A percentile compares a stretch with the other conserved stretches of the same genome.
phyloP scores from a whole-genome alignment of 2,888 invertebrate species.

The Stictocephala bisonia region DNA sequence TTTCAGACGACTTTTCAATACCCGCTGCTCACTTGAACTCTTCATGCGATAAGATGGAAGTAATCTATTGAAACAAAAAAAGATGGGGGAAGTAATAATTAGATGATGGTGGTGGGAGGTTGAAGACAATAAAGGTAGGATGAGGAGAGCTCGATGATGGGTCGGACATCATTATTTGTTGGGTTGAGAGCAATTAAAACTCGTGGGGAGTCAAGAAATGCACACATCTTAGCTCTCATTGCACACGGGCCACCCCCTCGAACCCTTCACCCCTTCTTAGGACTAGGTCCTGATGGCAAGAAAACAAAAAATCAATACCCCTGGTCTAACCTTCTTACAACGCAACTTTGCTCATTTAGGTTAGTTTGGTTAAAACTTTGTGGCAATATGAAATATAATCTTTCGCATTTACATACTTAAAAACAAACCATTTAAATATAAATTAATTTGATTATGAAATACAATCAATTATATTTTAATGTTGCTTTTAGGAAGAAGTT shows the following conservation, averaged over 20 bases:
- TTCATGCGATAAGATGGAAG: slow-evolving; percentile 1
- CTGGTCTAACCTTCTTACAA: no score
- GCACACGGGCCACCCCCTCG: no score
- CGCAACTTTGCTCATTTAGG: no score
- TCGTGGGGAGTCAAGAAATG: slow-evolving; percentile 41
- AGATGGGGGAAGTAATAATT: slow-evolving; percentile 35
- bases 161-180: slow-evolving; percentile 43
- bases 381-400: no score
- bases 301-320: no score
- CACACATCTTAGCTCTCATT: slow-evolving; percentile 31
- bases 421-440: no score
- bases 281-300: not conserved
- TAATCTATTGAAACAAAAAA: slow-evolving; percentile 29
- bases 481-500: no score
- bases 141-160: not conserved
- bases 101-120: slow-evolving; percentile 33
- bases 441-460: no score
- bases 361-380: no score
- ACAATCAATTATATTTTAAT: no score
- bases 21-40: slow-evolving; percentile 5
- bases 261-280: not conserved
- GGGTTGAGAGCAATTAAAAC: slow-evolving; percentile 40
- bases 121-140: slow-evolving; percentile 21
- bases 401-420: no score
- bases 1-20: no score